A percentile compares a stretch with the other conserved stretches of the same genome.
phyloP scores from a whole-genome alignment of 1,140 invertebrate genomes.

The Goniozus legneri region DNA sequence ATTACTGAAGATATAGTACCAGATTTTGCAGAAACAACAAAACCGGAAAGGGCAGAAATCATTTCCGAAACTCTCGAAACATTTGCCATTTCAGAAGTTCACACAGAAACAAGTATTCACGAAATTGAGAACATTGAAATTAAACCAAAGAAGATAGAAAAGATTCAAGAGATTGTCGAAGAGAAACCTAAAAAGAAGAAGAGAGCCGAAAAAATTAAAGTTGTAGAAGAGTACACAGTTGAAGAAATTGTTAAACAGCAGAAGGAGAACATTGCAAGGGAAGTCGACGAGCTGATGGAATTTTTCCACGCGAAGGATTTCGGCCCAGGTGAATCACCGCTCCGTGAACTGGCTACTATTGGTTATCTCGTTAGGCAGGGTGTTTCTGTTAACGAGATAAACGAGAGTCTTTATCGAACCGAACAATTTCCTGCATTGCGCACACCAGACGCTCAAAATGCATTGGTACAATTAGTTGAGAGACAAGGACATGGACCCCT shows the following conservation, averaged over 20 bases:
- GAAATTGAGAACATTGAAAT: conserved; percentile 46
- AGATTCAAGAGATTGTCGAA: conserved; percentile 14
- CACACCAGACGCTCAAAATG: conserved; percentile 75
- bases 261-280: conserved; percentile 61
- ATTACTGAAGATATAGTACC: conserved; percentile 53
- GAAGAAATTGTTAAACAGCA: conserved; percentile 58
- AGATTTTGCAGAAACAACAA: conserved; percentile 38
- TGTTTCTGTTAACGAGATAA: conserved; percentile 72
- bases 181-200: conserved; percentile 40
- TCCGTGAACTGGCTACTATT: conserved; percentile 77
- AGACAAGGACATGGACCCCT: conserved; percentile 73
- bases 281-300: conserved; percentile 73
- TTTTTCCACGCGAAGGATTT: conserved; percentile 73
- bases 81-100: conserved; percentile 48
- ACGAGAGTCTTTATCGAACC: conserved; percentile 67
- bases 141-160: conserved; percentile 38
- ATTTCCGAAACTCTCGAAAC: conserved; percentile 44
- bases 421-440: conserved; percentile 73
- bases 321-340: conserved; percentile 71
- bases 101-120: conserved; percentile 46
- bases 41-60: conserved; percentile 33
- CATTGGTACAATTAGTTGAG: conserved; percentile 77
- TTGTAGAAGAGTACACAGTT: conserved; percentile 48
- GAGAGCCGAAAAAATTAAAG: conserved; percentile 49
- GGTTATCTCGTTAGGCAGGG: conserved; percentile 72